phyloP scores from a whole-genome alignment of 35 echinoderm and acorn worm species.

The Holothuria glaberrima region DNA sequence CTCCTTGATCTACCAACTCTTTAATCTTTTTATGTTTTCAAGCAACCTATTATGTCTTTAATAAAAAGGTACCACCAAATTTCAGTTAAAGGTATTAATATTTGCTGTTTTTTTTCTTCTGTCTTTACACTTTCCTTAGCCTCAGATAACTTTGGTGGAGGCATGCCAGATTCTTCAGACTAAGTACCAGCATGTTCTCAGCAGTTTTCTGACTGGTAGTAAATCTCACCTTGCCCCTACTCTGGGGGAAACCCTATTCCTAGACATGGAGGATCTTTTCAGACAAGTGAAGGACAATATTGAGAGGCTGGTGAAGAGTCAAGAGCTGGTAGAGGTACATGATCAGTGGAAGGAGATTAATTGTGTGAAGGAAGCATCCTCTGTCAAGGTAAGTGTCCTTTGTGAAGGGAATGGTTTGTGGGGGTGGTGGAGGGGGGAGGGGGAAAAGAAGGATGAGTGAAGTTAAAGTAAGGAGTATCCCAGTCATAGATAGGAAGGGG shows the following conservation, averaged over 20 bases:
- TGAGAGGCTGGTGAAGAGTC: conserved; percentile 53
- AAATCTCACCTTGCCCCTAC: conserved; percentile 60
- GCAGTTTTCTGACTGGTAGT: neutral
- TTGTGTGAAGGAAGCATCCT: conserved; percentile 71
- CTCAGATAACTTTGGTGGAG: conserved; percentile 26
- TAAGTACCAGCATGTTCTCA: conserved; percentile 39
- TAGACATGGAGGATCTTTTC: conserved; percentile 80
- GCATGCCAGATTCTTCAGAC: conserved; percentile 40
- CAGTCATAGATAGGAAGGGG: too few species aligned
- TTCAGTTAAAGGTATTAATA: too few species aligned
- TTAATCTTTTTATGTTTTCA: too few species aligned
- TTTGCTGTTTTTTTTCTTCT: neutral
- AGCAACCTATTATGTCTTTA: too few species aligned
- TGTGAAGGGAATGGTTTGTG: too few species aligned
- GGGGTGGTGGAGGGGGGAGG: too few species aligned
- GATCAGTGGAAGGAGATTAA: conserved; percentile 73
- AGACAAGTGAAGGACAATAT: conserved; percentile 65
- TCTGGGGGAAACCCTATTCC: conserved; percentile 82
- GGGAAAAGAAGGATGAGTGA: too few species aligned
- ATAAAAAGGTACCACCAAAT: too few species aligned
- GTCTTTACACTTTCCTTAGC: neutral
- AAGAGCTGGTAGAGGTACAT: conserved; percentile 51
- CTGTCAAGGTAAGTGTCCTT: conserved; percentile 53
- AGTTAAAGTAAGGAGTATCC: too few species aligned
- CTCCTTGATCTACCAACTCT: too few species aligned